phyloP scores from a whole-genome alignment of 2,888 invertebrate genomes.

The Hirtodrosophila trivittata region DNA sequence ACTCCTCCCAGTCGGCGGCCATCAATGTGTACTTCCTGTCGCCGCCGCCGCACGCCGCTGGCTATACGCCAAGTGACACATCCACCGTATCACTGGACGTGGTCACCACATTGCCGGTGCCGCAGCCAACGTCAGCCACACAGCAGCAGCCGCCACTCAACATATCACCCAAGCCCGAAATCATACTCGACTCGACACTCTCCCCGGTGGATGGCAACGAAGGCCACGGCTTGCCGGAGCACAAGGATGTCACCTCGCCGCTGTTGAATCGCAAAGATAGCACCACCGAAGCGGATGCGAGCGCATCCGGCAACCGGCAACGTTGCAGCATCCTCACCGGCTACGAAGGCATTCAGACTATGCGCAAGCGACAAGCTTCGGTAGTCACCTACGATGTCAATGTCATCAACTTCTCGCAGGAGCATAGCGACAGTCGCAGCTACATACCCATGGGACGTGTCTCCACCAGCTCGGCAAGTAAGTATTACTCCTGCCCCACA shows the following conservation, averaged over 20 bases:
- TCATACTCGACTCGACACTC: slow-evolving; percentile 83
- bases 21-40: slow-evolving; percentile 84
- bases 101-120: slow-evolving; percentile 78
- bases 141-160: slow-evolving; percentile 51
- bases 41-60: slow-evolving; percentile 78
- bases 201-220: slow-evolving; percentile 75
- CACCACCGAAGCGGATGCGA: slow-evolving; percentile 65
- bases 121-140: slow-evolving; percentile 44
- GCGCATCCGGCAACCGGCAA: slow-evolving; percentile 65
- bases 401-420: slow-evolving; percentile 84
- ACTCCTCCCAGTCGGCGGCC: slow-evolving; percentile 64
- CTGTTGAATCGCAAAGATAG: slow-evolving; percentile 77
- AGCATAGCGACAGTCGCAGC: slow-evolving; percentile 82
- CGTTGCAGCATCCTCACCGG: slow-evolving; percentile 77
- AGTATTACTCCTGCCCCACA: slow-evolving; percentile 54
- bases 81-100: slow-evolving; percentile 83
- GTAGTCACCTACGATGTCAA: slow-evolving; percentile 84
- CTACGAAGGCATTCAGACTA: slow-evolving; percentile 80
- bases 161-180: slow-evolving; percentile 83
- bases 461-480: slow-evolving; percentile 84
- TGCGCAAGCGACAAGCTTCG: slow-evolving; percentile 83
- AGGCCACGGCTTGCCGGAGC: slow-evolving; percentile 58
- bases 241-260: slow-evolving; percentile 80
- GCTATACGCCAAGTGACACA: slow-evolving; percentile 81
- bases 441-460: slow-evolving; percentile 84